Percentiles rank a stretch among this genome's conserved stretches.
Evolutionary conservation across 64 coral and sea anemone species (phyloP).

Genomic region (Montipora cactus): DNA sequence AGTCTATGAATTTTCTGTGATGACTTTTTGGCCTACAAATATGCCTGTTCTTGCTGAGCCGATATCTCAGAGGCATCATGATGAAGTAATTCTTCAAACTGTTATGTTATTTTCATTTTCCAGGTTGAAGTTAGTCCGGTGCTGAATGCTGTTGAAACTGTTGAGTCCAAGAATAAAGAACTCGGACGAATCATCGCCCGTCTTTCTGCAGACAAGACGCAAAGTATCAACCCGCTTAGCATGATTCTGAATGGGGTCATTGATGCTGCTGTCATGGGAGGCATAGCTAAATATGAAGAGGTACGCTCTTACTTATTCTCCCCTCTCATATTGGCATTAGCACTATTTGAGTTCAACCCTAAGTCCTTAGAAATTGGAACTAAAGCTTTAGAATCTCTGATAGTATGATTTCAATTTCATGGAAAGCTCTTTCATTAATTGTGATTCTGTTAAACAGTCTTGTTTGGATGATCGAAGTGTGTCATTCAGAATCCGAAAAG

Average conservation of each 20-base stretch:
- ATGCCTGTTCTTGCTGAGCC: too few species aligned
- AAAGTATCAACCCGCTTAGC: slow-evolving; percentile 89
- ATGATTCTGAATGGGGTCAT: slow-evolving; percentile 97
- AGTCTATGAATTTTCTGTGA: too few species aligned
- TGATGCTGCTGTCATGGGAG: slow-evolving; percentile 98
- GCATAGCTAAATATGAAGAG: slow-evolving; percentile 91
- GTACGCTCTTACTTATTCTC: slow-evolving; percentile 1
- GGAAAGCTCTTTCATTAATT: too few species aligned
- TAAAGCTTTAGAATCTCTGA: too few species aligned
- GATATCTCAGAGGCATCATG: too few species aligned
- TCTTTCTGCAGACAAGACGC: slow-evolving; percentile 49
- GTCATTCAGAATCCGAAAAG: too few species aligned
- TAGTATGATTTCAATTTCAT: too few species aligned
- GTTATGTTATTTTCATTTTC: background rate
- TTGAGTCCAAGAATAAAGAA: slow-evolving; percentile 92
- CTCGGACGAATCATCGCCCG: slow-evolving; percentile 77
- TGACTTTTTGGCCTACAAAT: too few species aligned
- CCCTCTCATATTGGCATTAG: slow-evolving; percentile 63
- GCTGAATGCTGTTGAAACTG: slow-evolving; percentile 91
- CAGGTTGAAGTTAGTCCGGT: slow-evolving; percentile 92
- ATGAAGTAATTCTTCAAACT: background rate
- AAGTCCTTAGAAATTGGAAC: too few species aligned
- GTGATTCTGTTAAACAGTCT: too few species aligned
- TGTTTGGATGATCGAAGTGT: too few species aligned
- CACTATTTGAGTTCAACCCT: background rate